Percentiles rank a stretch among this genome's conserved stretches.
phyloP scores from a whole-genome alignment of 2,797 vertebrate species.

The Scleropages formosus region DNA sequence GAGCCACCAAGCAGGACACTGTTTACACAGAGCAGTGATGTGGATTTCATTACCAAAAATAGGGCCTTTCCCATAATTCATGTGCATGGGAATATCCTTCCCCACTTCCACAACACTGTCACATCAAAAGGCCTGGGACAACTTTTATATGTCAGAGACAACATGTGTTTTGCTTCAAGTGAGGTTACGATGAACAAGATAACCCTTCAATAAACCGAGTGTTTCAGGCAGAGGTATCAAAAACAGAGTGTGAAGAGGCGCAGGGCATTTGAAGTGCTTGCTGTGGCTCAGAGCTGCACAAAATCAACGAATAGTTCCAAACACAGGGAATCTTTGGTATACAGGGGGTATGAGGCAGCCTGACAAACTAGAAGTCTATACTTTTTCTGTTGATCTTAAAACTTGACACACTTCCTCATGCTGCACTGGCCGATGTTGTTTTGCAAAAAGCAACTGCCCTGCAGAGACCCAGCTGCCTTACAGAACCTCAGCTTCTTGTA shows the following conservation, averaged over 20 bases:
- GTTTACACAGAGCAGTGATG: neutral
- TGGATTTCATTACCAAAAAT: neutral
- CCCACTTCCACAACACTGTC: neutral
- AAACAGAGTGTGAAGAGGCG: neutral
- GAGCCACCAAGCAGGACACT: neutral
- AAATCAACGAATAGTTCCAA: slow-evolving; percentile 5
- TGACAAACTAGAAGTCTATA: too few relatives aligned
- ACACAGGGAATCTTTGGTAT: neutral
- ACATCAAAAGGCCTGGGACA: slow-evolving; percentile 11
- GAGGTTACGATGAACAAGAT: slow-evolving; percentile 16
- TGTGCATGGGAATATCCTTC: neutral
- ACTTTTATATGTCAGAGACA: slow-evolving; percentile 4
- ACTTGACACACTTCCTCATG: neutral
- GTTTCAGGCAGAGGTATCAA: neutral
- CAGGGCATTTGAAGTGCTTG: neutral
- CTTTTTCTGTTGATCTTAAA: neutral
- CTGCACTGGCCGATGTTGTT: neutral
- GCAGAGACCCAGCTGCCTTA: neutral
- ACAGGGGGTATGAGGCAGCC: neutral
- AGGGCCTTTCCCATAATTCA: neutral
- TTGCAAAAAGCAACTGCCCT: neutral
- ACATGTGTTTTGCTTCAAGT: slow-evolving; percentile 22
- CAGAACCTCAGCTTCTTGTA: neutral
- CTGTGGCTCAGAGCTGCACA: neutral
- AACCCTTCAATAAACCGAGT: slow-evolving; percentile 12